phyloP scores from a whole-genome alignment of 2,113 vertebrate genomes.

The Prinia subflava region DNA sequence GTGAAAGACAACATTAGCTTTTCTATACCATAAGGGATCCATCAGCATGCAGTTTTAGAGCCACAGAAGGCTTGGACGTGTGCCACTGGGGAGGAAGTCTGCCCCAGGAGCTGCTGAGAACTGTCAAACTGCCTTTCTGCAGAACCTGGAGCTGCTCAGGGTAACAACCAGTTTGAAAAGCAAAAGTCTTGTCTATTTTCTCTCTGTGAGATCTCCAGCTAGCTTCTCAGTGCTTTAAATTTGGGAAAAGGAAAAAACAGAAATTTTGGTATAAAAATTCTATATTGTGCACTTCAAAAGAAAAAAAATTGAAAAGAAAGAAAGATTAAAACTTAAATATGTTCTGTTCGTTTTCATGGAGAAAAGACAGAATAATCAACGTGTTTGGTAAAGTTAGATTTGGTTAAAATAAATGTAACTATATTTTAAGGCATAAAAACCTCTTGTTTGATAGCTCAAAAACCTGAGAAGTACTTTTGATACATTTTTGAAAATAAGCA shows the following conservation, averaged over 20 bases:
- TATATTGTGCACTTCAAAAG: not conserved
- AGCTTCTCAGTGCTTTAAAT: not conserved
- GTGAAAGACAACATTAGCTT: constrained; percentile 10
- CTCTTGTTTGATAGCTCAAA: not conserved
- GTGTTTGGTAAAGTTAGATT: not conserved
- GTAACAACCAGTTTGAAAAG: not conserved
- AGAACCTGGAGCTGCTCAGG: not conserved
- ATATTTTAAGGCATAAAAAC: not conserved
- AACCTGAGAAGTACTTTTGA: not conserved
- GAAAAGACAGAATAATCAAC: not conserved
- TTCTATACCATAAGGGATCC: constrained; percentile 27
- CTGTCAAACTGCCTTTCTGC: constrained; percentile 25
- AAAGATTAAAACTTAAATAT: not conserved
- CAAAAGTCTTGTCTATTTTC: not conserved
- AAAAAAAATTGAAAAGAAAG: not conserved
- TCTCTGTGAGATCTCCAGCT: not conserved
- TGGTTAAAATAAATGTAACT: not conserved
- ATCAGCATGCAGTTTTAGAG: constrained; percentile 11
- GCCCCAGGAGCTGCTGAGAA: constrained; percentile 7
- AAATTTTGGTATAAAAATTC: not conserved
- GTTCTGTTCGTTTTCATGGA: not conserved
- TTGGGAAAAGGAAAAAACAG: not conserved
- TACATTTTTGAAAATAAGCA: not conserved
- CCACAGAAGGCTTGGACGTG: constrained; percentile 30
- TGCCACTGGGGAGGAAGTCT: constrained; percentile 25